Base-by-base conservation (phyloP, 2,113 vertebrate genomes). In the Orcinus orca region DNA sequence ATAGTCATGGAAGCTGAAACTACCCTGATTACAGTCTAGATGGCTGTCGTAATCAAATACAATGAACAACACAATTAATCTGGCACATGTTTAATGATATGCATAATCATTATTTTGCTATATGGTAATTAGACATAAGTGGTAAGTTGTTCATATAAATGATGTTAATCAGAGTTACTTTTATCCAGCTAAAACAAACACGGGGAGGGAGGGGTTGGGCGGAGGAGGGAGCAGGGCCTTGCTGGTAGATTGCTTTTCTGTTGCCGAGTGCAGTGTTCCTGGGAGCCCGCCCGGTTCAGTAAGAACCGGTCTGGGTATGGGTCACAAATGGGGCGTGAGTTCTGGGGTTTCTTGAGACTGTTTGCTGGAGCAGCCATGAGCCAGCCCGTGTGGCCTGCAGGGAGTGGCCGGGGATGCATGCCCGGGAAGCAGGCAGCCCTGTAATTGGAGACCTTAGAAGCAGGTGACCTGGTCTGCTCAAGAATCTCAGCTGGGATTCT, bases 81-180 rank as follows among this genome's bases (percentile, higher is more conserved):
- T 96, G 96, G 85, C 93, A 85, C 73, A 79, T 85, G 63, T n/a
- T 88, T 82, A 95, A 95, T 18, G n/a, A 89, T 67, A 71, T 83
- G 55, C 88, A 65, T 85, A 85, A 73, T 96, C 62, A 88, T 93
- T 95, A 91, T 91, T 96, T 80, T 96, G 81, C 85, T 77, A 33
- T 94, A 80, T 91, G 94, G 77, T 91, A 98, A 96, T 98, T 96
- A 96, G 90, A 70, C 6, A 3, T 76, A 95, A 94, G 86, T 87
- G 85, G 77, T 62, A 62, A 93, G 88, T 85, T 90, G 95, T 95
- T 97, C 47, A 6, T 68, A 85, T 88, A 90, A 93, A 80, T 77
- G 86, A 14, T 94, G 67, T 94, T 96, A 65, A 93, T 97, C 96
- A 97, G 92, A 83, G 86, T 95, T 93, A 44, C 86, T 92, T 83